A percentile compares a stretch with the other conserved stretches of the same genome.
These are phyloP conservation scores for Augochlorella aurata DNA, from an alignment of 2,888 invertebrate species.

Conservation along the genomic window DNA sequence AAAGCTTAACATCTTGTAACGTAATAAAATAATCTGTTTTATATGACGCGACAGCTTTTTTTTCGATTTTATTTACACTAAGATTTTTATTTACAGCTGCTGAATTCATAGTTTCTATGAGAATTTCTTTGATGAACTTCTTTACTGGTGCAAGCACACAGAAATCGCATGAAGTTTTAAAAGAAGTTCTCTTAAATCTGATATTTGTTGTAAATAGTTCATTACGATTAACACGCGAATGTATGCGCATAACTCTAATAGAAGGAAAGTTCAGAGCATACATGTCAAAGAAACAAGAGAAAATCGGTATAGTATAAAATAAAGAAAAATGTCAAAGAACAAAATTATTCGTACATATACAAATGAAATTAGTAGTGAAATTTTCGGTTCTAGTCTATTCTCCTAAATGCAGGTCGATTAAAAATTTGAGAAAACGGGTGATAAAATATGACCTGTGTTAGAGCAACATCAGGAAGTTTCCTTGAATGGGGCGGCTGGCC, in stretches of 20 bases:
- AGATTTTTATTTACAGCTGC: too few relatives aligned
- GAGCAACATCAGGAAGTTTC: constrained; percentile 18
- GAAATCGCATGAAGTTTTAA: too few relatives aligned
- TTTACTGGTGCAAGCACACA: too few relatives aligned
- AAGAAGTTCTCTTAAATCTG: neutral
- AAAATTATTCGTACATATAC: constrained; percentile 31
- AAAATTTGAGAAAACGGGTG: neutral
- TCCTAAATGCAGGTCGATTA: neutral
- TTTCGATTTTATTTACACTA: neutral
- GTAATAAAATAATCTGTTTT: neutral
- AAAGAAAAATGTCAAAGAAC: neutral
- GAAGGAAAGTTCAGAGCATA: neutral
- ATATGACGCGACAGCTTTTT: neutral
- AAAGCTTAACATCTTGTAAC: neutral
- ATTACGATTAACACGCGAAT: neutral
- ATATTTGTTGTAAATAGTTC: neutral
- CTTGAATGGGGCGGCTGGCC: constrained; percentile 72
- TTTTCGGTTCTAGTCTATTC: neutral
- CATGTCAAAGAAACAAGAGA: constrained; percentile 28
- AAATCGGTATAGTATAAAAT: neutral
- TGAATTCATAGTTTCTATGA: too few relatives aligned
- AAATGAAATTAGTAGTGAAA: constrained; percentile 1
- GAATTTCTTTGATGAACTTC: too few relatives aligned
- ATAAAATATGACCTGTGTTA: constrained; percentile 62
- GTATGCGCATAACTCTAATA: neutral